phyloP scores from a whole-genome alignment of 1,140 invertebrate genomes.

The Papilio helenus region DNA sequence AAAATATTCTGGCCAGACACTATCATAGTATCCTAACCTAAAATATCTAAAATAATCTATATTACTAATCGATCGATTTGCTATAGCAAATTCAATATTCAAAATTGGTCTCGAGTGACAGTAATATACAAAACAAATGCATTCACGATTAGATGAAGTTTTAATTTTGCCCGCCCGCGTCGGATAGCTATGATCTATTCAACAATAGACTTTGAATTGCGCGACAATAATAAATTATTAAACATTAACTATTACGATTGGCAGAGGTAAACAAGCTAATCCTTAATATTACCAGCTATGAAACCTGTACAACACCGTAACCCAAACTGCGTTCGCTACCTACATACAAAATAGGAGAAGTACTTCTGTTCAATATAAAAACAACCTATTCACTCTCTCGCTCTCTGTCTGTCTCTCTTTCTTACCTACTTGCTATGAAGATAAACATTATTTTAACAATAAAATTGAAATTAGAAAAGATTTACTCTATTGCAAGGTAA shows the following conservation, averaged over 20 bases:
- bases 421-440: neutral
- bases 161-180: conserved; percentile 50
- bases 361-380: conserved; percentile 11
- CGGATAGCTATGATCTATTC: conserved; percentile 82
- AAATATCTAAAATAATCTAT: conserved; percentile 82
- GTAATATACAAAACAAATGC: conserved; percentile 76
- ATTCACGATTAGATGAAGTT: conserved; percentile 74
- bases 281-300: conserved; percentile 83
- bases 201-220: conserved; percentile 78
- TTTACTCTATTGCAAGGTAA: conserved; percentile 16
- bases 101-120: conserved; percentile 81
- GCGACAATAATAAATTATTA: conserved; percentile 82
- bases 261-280: conserved; percentile 84
- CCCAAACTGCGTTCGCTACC: conserved; percentile 78
- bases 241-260: conserved; percentile 82
- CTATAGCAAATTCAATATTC: conserved; percentile 78
- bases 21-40: conserved; percentile 83
- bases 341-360: conserved; percentile 73
- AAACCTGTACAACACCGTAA: conserved; percentile 82
- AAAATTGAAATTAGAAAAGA: neutral
- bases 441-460: neutral
- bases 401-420: neutral
- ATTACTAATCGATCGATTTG: conserved; percentile 77
- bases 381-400: conserved; percentile 7
- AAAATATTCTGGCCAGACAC: conserved; percentile 83